These are phyloP conservation scores for Tiliacea aurago DNA, from an alignment of 2,888 invertebrate genomes.

Conservation along the genomic window DNA sequence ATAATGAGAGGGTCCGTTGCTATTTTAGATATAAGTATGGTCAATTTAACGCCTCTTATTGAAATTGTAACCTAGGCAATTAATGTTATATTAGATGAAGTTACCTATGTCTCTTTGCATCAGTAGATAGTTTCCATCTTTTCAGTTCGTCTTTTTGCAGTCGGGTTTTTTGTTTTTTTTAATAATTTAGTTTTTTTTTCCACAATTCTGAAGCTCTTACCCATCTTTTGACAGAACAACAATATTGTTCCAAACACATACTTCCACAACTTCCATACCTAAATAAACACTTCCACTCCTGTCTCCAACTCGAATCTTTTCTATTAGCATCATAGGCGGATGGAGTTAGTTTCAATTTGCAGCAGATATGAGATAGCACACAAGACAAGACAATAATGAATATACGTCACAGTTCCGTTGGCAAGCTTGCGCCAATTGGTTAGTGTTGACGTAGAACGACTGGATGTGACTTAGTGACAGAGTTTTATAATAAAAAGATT, in stretches of 20 bases:
- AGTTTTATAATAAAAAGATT: background rate
- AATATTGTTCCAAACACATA: background rate
- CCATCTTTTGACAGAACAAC: too few relatives aligned
- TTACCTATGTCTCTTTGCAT: too few relatives aligned
- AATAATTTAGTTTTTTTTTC: too few relatives aligned
- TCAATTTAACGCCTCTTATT: background rate
- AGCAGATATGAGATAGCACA: slow-evolving; percentile 35
- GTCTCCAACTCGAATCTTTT: slow-evolving; percentile 16
- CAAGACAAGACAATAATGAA: slow-evolving; percentile 67
- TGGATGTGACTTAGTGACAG: slow-evolving; percentile 51
- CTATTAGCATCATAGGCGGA: slow-evolving; percentile 24
- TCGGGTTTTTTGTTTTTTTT: too few relatives aligned
- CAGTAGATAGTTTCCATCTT: too few relatives aligned
- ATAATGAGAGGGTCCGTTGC: background rate
- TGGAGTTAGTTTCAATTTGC: slow-evolving; percentile 48
- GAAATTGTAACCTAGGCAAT: background rate
- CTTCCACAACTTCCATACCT: too few relatives aligned
- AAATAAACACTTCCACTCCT: background rate
- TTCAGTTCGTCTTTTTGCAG: too few relatives aligned
- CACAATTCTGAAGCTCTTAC: too few relatives aligned
- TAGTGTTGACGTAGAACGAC: slow-evolving; percentile 32
- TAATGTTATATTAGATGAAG: too few relatives aligned
- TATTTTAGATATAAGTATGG: too few relatives aligned
- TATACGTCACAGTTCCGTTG: slow-evolving; percentile 68
- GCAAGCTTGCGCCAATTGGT: slow-evolving; percentile 53